Base-by-base conservation (phyloP, 2,113 vertebrate genomes). In the Callaeas wilsoni region DNA sequence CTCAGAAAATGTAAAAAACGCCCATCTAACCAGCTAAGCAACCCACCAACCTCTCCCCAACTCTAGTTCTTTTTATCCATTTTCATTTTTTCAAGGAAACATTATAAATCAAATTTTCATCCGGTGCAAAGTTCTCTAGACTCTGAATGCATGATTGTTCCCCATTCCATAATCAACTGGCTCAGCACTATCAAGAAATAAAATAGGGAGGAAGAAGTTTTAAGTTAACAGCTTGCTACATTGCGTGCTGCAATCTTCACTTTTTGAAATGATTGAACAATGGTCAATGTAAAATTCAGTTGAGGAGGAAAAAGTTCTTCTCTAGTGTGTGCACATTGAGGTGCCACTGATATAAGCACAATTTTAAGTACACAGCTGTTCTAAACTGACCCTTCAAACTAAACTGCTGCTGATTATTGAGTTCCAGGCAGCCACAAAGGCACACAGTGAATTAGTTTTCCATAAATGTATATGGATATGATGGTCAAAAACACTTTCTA, bases 21-120 rank as follows among this genome's bases (percentile, higher is more conserved):
- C 4, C 3, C 10, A n/a, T 18, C 16, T 15, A 65, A 16, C 21
- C 50, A 56, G 25, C 13, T 22, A 25, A 30, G 35, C 53, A 49
- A 32, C 3, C 16, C 8, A 19, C 6, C n/a, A 44, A n/a, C 12
- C 5, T 4, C 25, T 32, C 7, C 1, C 1, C 19, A 63, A 56
- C 0, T 1, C 16, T 56, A 57, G 29, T 15, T 37, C 2, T 56
- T 85, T 81, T 42, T 49, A 12, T 25, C 30, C 0, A 16, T 86
- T 86, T 71, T 11, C 1, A 18, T 30, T 67, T 90, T 85, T 79
- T n/a, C 13, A 42, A 69, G 25, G 35, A 33, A 69, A 65, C 12
- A 46, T 25, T 49, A 64, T 26, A 77, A 84, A 69, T 13, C 7
- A n/a, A 47, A n/a, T 88, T 74, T 65, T 74, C n/a, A 53, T 56